Conservation (phyloP, 2,797 vertebrate species). For the Trichosurus vulpecula region DNA sequence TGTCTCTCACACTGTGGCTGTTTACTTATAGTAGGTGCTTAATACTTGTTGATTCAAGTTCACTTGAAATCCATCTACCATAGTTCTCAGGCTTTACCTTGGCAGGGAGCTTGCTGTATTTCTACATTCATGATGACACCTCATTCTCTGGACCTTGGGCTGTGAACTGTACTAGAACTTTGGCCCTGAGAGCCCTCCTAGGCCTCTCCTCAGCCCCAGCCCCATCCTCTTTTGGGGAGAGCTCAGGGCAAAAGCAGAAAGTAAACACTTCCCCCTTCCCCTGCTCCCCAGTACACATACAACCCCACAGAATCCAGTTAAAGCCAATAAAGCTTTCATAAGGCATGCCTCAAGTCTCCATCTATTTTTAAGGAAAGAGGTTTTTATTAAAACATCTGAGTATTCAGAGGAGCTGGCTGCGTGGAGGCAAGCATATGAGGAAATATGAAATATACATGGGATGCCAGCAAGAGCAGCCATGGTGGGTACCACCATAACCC, state of each 20-base stretch:
- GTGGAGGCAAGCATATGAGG: slow-evolving; percentile 27
- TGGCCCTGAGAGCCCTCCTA: too few species aligned
- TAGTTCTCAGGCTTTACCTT: too few species aligned
- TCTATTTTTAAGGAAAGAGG: slow-evolving; percentile 48
- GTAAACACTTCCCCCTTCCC: slow-evolving; percentile 7
- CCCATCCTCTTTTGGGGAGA: slow-evolving; percentile 18
- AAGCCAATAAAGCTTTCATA: slow-evolving; percentile 29
- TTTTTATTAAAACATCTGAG: slow-evolving; percentile 53
- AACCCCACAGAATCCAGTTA: background rate
- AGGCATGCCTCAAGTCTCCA: slow-evolving; percentile 12
- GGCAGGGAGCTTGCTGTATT: too few species aligned
- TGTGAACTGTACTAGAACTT: too few species aligned
- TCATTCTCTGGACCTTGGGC: too few species aligned
- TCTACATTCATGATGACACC: too few species aligned
- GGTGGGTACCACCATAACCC: background rate
- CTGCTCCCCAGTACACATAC: background rate
- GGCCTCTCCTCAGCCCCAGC: too few species aligned
- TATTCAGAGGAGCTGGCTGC: slow-evolving; percentile 15
- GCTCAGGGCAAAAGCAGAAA: background rate
- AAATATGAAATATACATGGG: slow-evolving; percentile 36
- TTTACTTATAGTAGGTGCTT: background rate
- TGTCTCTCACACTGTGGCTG: background rate
- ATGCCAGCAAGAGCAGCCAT: slow-evolving; percentile 26
- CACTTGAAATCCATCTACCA: too few species aligned
- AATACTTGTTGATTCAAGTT: background rate